phyloP scores from a whole-genome alignment of 2,888 invertebrate genomes.

The Stramonita haemastoma region DNA sequence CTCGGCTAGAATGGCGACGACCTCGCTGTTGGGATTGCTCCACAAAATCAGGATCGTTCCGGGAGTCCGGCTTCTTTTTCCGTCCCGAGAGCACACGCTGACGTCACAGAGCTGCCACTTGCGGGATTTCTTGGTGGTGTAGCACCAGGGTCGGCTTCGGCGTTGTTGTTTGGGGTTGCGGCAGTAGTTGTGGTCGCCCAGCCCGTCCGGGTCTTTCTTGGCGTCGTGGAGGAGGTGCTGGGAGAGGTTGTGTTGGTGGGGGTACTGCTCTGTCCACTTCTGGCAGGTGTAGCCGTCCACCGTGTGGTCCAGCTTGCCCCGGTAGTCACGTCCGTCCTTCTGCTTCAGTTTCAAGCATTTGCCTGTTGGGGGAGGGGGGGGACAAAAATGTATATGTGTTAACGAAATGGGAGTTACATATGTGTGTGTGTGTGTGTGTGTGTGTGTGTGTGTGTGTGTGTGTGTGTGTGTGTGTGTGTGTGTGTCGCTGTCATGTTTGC shows the following conservation, averaged over 20 bases:
- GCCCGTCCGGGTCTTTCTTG: conserved; percentile 51
- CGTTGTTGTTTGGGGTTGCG: conserved; percentile 79
- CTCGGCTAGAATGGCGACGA: neutral
- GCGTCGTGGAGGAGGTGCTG: conserved; percentile 36
- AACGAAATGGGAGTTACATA: no score
- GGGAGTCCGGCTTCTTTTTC: neutral
- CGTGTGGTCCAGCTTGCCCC: conserved; percentile 78
- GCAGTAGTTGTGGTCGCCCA: conserved; percentile 80
- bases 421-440: neutral
- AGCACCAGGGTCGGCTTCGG: conserved; percentile 81
- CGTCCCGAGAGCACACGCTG: conserved; percentile 54
- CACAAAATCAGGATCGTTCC: neutral
- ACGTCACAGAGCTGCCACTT: conserved; percentile 74
- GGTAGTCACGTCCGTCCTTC: conserved; percentile 79
- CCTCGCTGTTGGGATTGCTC: neutral
- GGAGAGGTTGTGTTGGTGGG: conserved; percentile 64
- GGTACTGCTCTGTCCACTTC: conserved; percentile 71
- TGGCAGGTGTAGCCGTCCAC: conserved; percentile 70
- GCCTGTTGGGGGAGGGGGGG: conserved; percentile 51
- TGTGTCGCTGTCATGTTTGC: no score
- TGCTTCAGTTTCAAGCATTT: conserved; percentile 66
- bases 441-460: neutral
- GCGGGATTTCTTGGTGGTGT: conserved; percentile 62
- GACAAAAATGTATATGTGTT: no score
- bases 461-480: neutral